Conservation (phyloP, 2,797 vertebrate species). For the Falco novaeseelandiae region DNA sequence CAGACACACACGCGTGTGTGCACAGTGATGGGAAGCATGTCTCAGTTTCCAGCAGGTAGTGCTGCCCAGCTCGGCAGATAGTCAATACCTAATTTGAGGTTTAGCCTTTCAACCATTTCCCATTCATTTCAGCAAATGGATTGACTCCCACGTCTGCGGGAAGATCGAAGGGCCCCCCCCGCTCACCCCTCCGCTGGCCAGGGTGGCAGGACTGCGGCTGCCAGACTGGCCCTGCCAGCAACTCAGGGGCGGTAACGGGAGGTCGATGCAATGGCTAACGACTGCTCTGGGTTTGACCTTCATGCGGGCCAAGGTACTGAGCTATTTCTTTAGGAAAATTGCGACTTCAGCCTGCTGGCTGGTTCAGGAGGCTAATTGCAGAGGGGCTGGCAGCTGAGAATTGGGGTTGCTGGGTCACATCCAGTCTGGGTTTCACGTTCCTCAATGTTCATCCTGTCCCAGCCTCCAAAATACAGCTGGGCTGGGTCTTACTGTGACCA, state of each 20-base stretch:
- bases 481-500: too few species aligned
- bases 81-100: slow-evolving; percentile 63
- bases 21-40: fast-evolving
- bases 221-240: not conserved
- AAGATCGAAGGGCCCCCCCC: not conserved
- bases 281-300: not conserved
- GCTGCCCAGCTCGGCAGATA: not conserved
- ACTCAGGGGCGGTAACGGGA: not conserved
- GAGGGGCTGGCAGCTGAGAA: not conserved
- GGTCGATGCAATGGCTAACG: not conserved
- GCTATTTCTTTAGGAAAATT: not conserved
- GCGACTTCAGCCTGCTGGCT: not conserved
- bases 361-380: not conserved
- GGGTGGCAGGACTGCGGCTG: not conserved
- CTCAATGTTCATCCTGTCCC: not conserved
- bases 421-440: not conserved
- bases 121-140: slow-evolving; percentile 35
- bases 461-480: not conserved
- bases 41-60: not conserved
- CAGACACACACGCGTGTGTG: fast-evolving
- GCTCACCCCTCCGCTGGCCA: not conserved
- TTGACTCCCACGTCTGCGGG: not conserved
- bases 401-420: not conserved
- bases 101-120: slow-evolving; percentile 48
- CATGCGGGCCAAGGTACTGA: not conserved